These are phyloP conservation scores for Drosophila mettleri DNA, from an alignment of 2,888 invertebrate species.

Conservation along the genomic window DNA sequence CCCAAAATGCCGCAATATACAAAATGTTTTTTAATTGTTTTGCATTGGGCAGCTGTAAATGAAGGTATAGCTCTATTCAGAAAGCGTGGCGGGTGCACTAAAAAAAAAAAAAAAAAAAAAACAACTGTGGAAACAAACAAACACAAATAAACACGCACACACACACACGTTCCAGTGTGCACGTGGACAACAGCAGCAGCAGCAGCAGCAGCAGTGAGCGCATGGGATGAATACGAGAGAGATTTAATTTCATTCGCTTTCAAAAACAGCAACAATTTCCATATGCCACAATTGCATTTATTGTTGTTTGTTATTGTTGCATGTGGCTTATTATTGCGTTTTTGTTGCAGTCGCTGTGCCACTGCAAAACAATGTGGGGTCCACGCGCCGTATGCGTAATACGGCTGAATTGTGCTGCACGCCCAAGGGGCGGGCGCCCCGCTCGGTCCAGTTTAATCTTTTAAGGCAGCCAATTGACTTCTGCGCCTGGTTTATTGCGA, in stretches of 20 bases:
- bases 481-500: slow-evolving; percentile 59
- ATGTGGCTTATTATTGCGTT: slow-evolving; percentile 34
- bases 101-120: background rate
- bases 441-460: slow-evolving; percentile 57
- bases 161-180: background rate
- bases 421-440: slow-evolving; percentile 24
- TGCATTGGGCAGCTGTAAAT: slow-evolving; percentile 32
- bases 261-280: slow-evolving; percentile 68
- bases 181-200: slow-evolving; percentile 8
- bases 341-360: slow-evolving; percentile 3
- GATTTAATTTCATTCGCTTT: slow-evolving; percentile 78
- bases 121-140: slow-evolving; percentile 1
- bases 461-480: slow-evolving; percentile 66
- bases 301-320: slow-evolving; percentile 35
- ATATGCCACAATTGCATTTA: slow-evolving; percentile 69
- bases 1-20: slow-evolving; percentile 64
- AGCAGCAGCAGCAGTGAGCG: slow-evolving; percentile 6
- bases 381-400: slow-evolving; percentile 36
- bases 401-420: slow-evolving; percentile 11
- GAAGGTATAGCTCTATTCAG: slow-evolving; percentile 3
- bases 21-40: slow-evolving; percentile 78
- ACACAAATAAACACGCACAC: slow-evolving; percentile 1
- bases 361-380: slow-evolving; percentile 11
- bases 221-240: slow-evolving; percentile 38
- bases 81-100: slow-evolving; percentile 17